Evolutionary conservation across 2,888 invertebrate species (phyloP).

Genomic region (Tipula confusa): DNA sequence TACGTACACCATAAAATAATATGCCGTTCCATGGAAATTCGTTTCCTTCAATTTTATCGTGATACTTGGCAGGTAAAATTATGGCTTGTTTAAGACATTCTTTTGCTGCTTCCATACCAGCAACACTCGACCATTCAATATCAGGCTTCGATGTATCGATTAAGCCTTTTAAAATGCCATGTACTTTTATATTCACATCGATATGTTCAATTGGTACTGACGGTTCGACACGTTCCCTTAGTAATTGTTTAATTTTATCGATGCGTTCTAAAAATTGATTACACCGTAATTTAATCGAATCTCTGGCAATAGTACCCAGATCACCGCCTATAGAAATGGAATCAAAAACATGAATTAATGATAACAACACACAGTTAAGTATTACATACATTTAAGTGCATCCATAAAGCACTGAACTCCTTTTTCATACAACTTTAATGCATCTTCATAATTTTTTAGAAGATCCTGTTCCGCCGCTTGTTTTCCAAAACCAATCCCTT

Average conservation of each 20-base stretch:
- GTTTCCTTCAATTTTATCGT: constrained; percentile 83
- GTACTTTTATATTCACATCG: constrained; percentile 57
- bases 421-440: constrained; percentile 83
- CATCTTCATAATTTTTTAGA: constrained; percentile 91
- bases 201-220: neutral
- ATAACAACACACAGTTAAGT: constrained; percentile 67
- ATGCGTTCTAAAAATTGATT: constrained; percentile 86
- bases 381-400: constrained; percentile 80
- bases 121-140: constrained; percentile 92
- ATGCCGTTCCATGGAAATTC: constrained; percentile 96
- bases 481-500: constrained; percentile 88
- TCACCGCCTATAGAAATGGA: constrained; percentile 67
- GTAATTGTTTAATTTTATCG: constrained; percentile 82
- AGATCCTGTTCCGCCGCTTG: constrained; percentile 94
- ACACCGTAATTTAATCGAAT: constrained; percentile 86
- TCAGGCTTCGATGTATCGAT: constrained; percentile 71
- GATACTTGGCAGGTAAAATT: constrained; percentile 91
- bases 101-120: constrained; percentile 88
- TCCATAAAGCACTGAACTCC: constrained; percentile 97
- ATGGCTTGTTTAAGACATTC: constrained; percentile 95
- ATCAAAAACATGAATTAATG: constrained; percentile 33
- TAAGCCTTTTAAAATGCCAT: constrained; percentile 80
- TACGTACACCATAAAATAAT: constrained; percentile 73
- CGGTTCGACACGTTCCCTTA: constrained; percentile 59
- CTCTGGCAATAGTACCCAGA: constrained; percentile 87